phyloP scores from a whole-genome alignment of 2,113 vertebrate species.

The Salvelinus fontinalis region DNA sequence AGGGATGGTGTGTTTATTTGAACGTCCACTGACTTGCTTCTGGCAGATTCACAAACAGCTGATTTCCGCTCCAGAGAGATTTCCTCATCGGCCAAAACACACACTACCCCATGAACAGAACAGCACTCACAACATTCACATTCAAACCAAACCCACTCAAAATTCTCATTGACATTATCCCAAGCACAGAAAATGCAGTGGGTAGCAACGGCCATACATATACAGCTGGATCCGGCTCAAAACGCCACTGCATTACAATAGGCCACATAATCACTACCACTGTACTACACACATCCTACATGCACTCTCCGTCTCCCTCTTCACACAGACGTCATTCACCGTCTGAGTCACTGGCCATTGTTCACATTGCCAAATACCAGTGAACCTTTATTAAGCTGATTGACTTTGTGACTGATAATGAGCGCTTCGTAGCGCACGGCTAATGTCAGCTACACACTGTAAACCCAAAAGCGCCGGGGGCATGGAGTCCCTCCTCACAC shows the following conservation, averaged over 20 bases:
- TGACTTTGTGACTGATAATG: constrained; percentile 38
- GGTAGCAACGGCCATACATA: neutral
- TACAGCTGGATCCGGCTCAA: neutral
- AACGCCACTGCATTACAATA: neutral
- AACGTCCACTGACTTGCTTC: constrained; percentile 45
- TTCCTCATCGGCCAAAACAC: constrained; percentile 7
- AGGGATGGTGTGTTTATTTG: constrained; percentile 35
- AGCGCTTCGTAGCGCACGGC: constrained; percentile 36
- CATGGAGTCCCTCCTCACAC: constrained; percentile 27
- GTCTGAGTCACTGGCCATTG: neutral
- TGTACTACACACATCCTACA: constrained; percentile 10
- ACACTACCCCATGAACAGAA: constrained; percentile 7
- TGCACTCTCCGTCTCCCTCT: constrained; percentile 28
- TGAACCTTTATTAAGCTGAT: constrained; percentile 29
- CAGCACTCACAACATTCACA: constrained; percentile 28
- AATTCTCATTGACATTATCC: neutral
- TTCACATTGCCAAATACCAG: constrained; percentile 41
- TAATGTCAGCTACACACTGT: constrained; percentile 41
- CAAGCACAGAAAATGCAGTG: constrained; percentile 2
- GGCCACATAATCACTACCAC: neutral
- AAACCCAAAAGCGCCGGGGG: constrained; percentile 20
- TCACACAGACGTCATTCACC: neutral
- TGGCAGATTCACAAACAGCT: constrained; percentile 58
- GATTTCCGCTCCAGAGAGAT: constrained; percentile 50
- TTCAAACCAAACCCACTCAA: constrained; percentile 13